A percentile compares a stretch with the other conserved stretches of the same genome.
phyloP scores from a whole-genome alignment of 2,113 vertebrate genomes.

The Oxyruncus cristatus region DNA sequence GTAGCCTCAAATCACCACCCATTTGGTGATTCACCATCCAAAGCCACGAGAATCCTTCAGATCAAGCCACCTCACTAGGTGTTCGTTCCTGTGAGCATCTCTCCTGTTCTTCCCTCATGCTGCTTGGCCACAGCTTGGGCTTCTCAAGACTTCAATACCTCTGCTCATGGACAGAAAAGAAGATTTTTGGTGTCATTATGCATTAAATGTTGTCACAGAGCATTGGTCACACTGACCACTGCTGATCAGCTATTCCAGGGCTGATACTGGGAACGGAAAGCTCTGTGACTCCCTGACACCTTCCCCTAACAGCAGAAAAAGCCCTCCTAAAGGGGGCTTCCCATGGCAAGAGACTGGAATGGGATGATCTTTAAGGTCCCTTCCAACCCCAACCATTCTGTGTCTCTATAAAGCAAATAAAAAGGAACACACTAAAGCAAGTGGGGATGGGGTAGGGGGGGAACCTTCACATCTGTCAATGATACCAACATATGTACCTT shows the following conservation, averaged over 20 bases:
- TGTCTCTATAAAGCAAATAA: not conserved
- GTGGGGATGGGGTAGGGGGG: fast-evolving
- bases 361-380: not conserved
- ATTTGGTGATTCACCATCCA: not conserved
- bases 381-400: not conserved
- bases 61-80: not conserved
- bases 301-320: not conserved
- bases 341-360: not conserved
- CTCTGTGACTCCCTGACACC: not conserved
- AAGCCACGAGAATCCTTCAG: not conserved
- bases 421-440: not conserved
- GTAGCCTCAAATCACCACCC: not conserved
- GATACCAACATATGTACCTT: not conserved
- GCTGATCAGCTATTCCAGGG: not conserved
- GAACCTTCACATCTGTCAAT: not conserved
- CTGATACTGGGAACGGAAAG: not conserved
- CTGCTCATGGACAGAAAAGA: not conserved
- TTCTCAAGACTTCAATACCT: fast-evolving
- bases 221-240: not conserved
- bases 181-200: not conserved
- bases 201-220: not conserved
- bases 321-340: not conserved
- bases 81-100: not conserved
- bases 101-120: not conserved
- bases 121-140: not conserved